Conservation (phyloP, 1,140 invertebrate species). For the Protaetia brevitarsis region DNA sequence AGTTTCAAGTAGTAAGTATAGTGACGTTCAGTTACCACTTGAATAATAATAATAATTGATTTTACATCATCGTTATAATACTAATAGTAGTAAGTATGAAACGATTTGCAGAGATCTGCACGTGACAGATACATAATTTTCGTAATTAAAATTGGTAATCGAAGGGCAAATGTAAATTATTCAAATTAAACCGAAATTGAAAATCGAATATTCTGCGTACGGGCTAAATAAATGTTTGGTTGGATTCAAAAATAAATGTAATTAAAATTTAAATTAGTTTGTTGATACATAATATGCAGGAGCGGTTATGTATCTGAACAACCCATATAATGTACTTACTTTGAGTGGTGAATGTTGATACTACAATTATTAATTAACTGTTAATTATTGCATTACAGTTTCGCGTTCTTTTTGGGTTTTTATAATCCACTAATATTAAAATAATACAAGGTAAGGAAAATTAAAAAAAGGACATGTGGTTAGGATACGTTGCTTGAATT, state of each 20-base stretch:
- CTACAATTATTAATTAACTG: constrained; percentile 7
- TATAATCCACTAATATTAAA: no score
- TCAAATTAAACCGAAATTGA: constrained; percentile 13
- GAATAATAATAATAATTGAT: background rate
- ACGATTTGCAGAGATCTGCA: background rate
- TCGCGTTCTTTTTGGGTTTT: no score
- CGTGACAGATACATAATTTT: background rate
- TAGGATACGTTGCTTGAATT: no score
- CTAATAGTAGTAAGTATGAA: background rate
- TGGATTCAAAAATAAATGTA: constrained; percentile 4
- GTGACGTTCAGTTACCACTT: no score
- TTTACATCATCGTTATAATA: background rate
- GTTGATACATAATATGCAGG: background rate
- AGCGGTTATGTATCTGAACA: background rate
- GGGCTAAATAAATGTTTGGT: background rate
- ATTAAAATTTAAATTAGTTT: constrained; percentile 9
- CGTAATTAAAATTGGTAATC: constrained; percentile 4
- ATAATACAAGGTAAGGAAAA: no score
- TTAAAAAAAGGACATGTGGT: no score
- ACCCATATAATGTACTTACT: background rate
- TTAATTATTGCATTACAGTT: no score
- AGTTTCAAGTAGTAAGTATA: no score
- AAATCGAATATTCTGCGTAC: background rate
- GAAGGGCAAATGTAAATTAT: constrained; percentile 7
- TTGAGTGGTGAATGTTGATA: background rate